phyloP scores from a whole-genome alignment of 2,888 invertebrate genomes.

The Microctonus aethiopoides region DNA sequence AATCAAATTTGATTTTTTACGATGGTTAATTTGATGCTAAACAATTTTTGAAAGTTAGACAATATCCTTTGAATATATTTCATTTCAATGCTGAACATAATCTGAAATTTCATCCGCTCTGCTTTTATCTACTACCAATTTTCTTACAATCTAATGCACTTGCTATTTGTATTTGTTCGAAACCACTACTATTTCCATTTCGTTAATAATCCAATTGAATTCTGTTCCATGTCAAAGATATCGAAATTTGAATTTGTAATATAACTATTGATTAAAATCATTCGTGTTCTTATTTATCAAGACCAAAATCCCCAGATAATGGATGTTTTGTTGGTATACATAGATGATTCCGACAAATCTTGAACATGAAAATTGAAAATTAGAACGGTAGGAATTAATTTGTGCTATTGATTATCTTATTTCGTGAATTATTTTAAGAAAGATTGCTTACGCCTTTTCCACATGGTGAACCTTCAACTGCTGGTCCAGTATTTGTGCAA shows the following conservation, averaged over 20 bases:
- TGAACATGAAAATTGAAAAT: no score
- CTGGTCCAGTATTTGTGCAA: not conserved
- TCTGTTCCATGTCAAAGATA: no score
- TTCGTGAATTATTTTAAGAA: no score
- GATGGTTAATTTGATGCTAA: not conserved
- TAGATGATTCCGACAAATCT: not conserved
- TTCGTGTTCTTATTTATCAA: no score
- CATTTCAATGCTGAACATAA: no score
- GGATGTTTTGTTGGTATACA: not conserved
- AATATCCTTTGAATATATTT: not conserved
- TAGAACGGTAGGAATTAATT: no score
- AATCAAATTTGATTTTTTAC: not conserved
- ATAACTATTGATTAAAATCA: no score
- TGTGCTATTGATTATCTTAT: no score
- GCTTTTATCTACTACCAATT: not conserved
- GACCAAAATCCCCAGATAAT: not conserved
- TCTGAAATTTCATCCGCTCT: not conserved
- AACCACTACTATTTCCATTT: not conserved
- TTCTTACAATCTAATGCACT: not conserved
- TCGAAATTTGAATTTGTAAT: no score
- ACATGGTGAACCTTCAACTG: not conserved
- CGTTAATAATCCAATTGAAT: no score
- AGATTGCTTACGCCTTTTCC: not conserved
- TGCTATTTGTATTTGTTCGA: not conserved
- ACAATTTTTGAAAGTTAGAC: not conserved